Evolutionary conservation across 2,888 invertebrate genomes (phyloP).

Genomic region (Polymixis flavicincta): DNA sequence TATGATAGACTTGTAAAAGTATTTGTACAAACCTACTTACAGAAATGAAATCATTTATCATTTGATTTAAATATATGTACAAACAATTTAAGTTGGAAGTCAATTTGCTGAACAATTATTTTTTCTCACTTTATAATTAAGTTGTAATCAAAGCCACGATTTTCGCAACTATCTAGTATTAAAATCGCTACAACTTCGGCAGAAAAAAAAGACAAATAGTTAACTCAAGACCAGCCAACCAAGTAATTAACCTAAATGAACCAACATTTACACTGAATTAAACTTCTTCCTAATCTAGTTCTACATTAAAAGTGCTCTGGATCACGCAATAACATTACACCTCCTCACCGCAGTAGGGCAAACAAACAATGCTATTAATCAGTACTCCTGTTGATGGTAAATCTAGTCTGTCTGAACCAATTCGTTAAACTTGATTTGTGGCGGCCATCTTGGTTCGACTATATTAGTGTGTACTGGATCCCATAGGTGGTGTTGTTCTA

Average conservation of each 20-base stretch:
- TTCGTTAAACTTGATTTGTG: slow-evolving; percentile 22
- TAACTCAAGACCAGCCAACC: background rate
- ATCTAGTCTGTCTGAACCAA: slow-evolving; percentile 40
- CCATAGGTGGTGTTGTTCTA: slow-evolving; percentile 6
- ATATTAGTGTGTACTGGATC: slow-evolving; percentile 11
- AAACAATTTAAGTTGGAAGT: too few species aligned
- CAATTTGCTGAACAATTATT: too few species aligned
- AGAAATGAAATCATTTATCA: too few species aligned
- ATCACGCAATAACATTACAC: slow-evolving; percentile 42
- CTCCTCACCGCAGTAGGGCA: slow-evolving; percentile 12
- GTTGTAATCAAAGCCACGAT: background rate
- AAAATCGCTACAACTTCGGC: background rate
- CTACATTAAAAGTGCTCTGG: slow-evolving; percentile 13
- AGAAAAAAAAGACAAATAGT: background rate
- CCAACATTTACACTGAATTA: slow-evolving; percentile 24
- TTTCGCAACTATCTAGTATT: too few species aligned
- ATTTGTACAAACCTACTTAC: too few species aligned
- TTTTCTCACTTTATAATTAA: too few species aligned
- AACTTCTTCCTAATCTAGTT: slow-evolving; percentile 15
- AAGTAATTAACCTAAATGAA: slow-evolving; percentile 49
- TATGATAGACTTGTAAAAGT: too few species aligned
- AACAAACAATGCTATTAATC: slow-evolving; percentile 52
- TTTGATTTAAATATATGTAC: too few species aligned
- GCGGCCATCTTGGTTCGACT: background rate
- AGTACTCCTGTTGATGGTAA: slow-evolving; percentile 32